Evolutionary conservation across 2,888 invertebrate genomes (phyloP).

Genomic region (Metacarcinus magister): DNA sequence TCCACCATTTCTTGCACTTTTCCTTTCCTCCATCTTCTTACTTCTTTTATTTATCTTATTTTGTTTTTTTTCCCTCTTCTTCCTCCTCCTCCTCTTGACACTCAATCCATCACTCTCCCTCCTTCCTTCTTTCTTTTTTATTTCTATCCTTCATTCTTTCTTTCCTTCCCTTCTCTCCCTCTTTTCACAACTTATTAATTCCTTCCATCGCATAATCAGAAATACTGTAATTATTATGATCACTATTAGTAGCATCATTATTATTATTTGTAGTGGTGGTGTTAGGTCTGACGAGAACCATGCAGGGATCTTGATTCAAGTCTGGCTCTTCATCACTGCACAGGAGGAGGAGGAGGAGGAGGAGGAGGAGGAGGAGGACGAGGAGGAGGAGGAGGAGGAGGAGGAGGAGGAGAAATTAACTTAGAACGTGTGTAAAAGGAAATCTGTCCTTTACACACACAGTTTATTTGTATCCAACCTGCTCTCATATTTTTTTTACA

Average conservation of each 20-base stretch:
- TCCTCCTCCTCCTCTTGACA: background rate
- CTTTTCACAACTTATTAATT: background rate
- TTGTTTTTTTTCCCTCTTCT: background rate
- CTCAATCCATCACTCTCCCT: background rate
- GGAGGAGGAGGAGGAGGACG: background rate
- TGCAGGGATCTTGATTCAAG: too few relatives aligned
- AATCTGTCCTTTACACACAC: background rate
- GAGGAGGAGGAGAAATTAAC: background rate
- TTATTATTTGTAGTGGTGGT: too few relatives aligned
- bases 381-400: background rate
- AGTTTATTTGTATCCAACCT: background rate
- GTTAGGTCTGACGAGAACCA: too few relatives aligned
- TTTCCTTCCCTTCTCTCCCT: background rate
- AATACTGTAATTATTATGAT: background rate
- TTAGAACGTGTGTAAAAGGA: too few relatives aligned
- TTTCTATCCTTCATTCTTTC: background rate
- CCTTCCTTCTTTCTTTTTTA: background rate
- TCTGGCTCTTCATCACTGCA: too few relatives aligned
- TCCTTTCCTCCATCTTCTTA: background rate
- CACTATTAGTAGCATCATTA: too few relatives aligned
- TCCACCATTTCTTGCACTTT: background rate
- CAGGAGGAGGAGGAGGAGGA: constrained; percentile 5
- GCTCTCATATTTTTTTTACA: background rate
- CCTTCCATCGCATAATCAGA: background rate
- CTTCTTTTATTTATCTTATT: background rate